Percentiles rank a stretch among this genome's conserved stretches.
These are phyloP conservation scores for Pseudobourletiella spinata DNA, from an alignment of 1,140 invertebrate genomes.

Conservation along the genomic window DNA sequence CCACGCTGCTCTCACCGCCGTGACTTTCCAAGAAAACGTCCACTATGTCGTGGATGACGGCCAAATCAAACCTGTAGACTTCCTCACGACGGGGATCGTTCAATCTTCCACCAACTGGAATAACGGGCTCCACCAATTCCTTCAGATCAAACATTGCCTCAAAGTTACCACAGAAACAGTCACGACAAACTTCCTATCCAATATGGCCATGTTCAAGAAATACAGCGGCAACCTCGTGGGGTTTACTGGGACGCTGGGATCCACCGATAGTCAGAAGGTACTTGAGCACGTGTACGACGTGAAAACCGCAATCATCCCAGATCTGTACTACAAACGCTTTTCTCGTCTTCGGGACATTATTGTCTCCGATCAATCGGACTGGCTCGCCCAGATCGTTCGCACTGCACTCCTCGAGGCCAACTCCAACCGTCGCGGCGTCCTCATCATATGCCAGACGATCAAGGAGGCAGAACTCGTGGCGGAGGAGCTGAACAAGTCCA, in stretches of 20 bases:
- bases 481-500: not conserved
- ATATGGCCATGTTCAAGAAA: constrained; percentile 6
- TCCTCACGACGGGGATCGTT: constrained; percentile 12
- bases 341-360: not conserved
- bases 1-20: constrained; percentile 8
- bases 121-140: constrained; percentile 23
- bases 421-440: not conserved
- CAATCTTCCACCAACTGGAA: constrained; percentile 16
- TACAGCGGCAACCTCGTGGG: constrained; percentile 5
- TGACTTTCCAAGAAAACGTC: constrained; percentile 10
- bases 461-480: not conserved
- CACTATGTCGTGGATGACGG: constrained; percentile 16
- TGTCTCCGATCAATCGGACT: not conserved
- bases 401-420: not conserved
- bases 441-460: constrained; percentile 14
- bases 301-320: not conserved
- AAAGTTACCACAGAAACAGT: constrained; percentile 9
- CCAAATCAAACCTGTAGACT: constrained; percentile 20
- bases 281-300: not conserved
- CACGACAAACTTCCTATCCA: constrained; percentile 20
- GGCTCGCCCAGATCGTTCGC: not conserved
- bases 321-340: not conserved
- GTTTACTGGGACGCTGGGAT: constrained; percentile 17
- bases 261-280: not conserved
- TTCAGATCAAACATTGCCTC: constrained; percentile 23